A percentile compares a stretch with the other conserved stretches of the same genome.
These are phyloP conservation scores for Gymnosoma rotundatum DNA, from an alignment of 2,888 invertebrate genomes.

Conservation along the genomic window DNA sequence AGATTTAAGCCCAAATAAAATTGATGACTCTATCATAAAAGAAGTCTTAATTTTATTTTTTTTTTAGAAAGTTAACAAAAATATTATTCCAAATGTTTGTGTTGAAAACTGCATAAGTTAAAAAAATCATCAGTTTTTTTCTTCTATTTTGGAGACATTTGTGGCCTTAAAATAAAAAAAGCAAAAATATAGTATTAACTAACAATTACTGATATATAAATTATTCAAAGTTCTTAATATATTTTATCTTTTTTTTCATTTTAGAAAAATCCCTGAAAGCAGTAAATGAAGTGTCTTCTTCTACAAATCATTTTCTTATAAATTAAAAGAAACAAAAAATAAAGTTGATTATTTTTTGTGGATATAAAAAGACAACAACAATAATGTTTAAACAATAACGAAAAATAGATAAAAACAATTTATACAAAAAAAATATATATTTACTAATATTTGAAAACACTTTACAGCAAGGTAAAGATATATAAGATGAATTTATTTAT, in stretches of 20 bases:
- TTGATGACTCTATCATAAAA: too few species aligned
- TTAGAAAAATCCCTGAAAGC: constrained; percentile 53
- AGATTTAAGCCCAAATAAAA: too few species aligned
- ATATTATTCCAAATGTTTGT: too few species aligned
- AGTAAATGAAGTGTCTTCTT: constrained; percentile 51
- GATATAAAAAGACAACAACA: constrained; percentile 29
- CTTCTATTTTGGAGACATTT: too few species aligned
- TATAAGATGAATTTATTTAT: constrained; percentile 49
- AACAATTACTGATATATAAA: neutral
- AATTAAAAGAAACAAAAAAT: constrained; percentile 24
- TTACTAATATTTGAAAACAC: constrained; percentile 64
- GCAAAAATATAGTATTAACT: too few species aligned
- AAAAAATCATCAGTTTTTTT: too few species aligned
- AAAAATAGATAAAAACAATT: neutral
- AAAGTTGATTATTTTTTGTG: constrained; percentile 2
- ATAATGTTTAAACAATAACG: constrained; percentile 1
- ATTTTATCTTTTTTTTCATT: constrained; percentile 15
- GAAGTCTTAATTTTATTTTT: too few species aligned
- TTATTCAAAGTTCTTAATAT: neutral
- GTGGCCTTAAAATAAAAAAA: too few species aligned
- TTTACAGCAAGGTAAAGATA: constrained; percentile 56
- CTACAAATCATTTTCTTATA: constrained; percentile 59
- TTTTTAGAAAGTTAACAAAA: too few species aligned
- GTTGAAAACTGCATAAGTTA: too few species aligned
- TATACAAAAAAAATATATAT: constrained; percentile 1